Percentiles rank a stretch among this genome's conserved stretches.
These are phyloP conservation scores for Drosophila neonasuta DNA, from an alignment of 2,888 invertebrate genomes.

Conservation along the genomic window DNA sequence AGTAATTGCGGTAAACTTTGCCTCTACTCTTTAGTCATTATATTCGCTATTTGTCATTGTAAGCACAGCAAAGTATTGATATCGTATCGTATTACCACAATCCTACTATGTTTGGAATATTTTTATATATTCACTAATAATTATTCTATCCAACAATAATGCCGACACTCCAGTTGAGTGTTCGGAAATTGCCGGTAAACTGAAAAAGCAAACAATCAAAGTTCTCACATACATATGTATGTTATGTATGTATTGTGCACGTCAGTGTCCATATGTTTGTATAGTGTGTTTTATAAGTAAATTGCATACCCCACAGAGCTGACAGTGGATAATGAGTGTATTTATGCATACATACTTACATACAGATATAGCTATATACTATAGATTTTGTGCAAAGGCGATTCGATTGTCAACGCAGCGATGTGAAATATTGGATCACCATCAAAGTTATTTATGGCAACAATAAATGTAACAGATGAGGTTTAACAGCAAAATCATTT, in stretches of 20 bases:
- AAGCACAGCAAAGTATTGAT: conserved; percentile 3
- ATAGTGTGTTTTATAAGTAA: conserved; percentile 5
- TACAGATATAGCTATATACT: not conserved
- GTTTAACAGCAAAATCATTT: not conserved
- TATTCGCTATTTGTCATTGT: conserved; percentile 12
- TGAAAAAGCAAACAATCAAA: conserved; percentile 5
- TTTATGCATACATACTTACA: not conserved
- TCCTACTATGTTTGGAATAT: not conserved
- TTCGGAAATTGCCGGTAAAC: conserved; percentile 8
- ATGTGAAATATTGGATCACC: conserved; percentile 1
- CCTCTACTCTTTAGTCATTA: conserved; percentile 7
- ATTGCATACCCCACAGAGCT: conserved; percentile 14
- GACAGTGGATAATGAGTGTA: conserved; percentile 1
- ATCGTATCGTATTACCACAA: conserved; percentile 9
- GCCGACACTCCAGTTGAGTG: conserved; percentile 1
- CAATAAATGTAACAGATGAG: not conserved
- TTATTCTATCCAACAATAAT: conserved; percentile 10
- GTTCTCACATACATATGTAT: conserved; percentile 5
- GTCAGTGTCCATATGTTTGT: not conserved
- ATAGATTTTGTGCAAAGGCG: not conserved
- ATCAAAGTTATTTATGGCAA: not conserved
- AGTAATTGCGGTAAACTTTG: conserved; percentile 17
- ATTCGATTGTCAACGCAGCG: conserved; percentile 1
- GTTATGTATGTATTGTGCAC: not conserved
- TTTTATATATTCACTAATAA: conserved; percentile 4